Base-by-base conservation (phyloP, 2,888 invertebrate species). In the Folsomia manolachei region DNA sequence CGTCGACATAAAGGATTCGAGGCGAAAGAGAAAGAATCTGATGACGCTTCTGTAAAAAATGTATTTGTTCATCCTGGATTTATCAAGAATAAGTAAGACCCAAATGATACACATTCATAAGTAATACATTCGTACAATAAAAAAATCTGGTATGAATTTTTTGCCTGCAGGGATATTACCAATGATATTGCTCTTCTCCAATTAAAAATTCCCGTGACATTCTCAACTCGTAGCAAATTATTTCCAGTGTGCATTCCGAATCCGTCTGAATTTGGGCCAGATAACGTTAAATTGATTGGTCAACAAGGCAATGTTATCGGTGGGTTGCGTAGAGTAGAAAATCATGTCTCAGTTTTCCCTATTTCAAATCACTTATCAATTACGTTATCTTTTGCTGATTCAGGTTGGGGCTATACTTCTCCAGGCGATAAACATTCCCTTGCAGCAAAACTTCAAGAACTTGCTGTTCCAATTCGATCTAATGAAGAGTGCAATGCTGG, bases 121-220 rank as follows among this genome's bases (percentile, higher is more conserved):
- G 2, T 9, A 63, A 25, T 18, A 27, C 26, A n/a, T n/a, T n/a
- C n/a, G n/a, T n/a, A n/a, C n/a, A n/a, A n/a, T n/a, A n/a, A n/a
- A n/a, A n/a, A n/a, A n/a, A n/a, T n/a, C n/a, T 25, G 9, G 19
- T 25, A 9, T 63, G 25, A 1, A 25, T 2, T 18, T 11, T 63
- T 56, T 14, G 7, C 7, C 7, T 23, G n/a, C 62, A 69, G 24
- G 18, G 27, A 19, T 26, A 21, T 67, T 1, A n/a, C 23, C 14
- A 39, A 64, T 27, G 73, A 73, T 25, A 73, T 73, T 56, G 73
- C 73, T 0, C 9, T 73, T 2, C 25, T 73, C 14, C 60, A 71
- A 9, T 70, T 73, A 2, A 21, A 27, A 25, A 56, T 51, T 25
- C 60, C 52, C 1, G 19, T 73, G 9, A 52, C 53, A 27, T 73